Evolutionary conservation across 2,113 vertebrate genomes (phyloP), one percentile per base, ranked within the genome.

Genomic region (Thermophis baileyi): DNA sequence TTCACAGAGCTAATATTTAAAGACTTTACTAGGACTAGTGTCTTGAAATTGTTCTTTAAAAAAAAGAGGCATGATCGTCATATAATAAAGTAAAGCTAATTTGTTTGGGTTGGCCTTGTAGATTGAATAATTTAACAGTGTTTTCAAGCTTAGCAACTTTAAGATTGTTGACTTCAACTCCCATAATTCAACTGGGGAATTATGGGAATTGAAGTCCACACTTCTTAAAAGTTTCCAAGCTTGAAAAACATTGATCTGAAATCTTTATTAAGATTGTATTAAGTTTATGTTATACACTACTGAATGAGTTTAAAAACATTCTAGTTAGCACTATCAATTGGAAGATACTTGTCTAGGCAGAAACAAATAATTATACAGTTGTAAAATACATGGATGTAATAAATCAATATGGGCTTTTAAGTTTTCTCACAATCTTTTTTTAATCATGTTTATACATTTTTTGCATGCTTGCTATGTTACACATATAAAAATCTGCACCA

Each of bases 381-480:
- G n/a, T 94, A 85, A 85, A 90, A 87, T 92, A 91, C 91, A 89
- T 91, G 69, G 88, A 93, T 89, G 63, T 87, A 93, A 47, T 11
- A 14, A 46, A 18, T 87, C 3, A 90, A 44, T 91, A 94, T 47
- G 93, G 93, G 30, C 0, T 4, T 4, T 74, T 88, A 81, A 46
- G 35, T 89, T 86, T 35, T 14, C 55, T 89, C 46, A 89, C 86
- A 40, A 44, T 85, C 30, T 44, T 51, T 60, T 44, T 35, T 96
- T 22, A 3, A 90, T 27, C 81, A 89, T 92, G 87, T 89, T 95
- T 95, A 74, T 94, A 89, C 49, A 95, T 25, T 53, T 95, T 4
- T 27, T 96, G 95, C 95, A 95, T 96, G 95, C 92, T 94, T 95
- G 93, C 95, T 91, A 40, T 94, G 51, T 93, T 94, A 94, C 51